A percentile compares a stretch with the other conserved stretches of the same genome.
Conservation (phyloP, 2,888 invertebrate species). For the Tetrapedia diversipes region DNA sequence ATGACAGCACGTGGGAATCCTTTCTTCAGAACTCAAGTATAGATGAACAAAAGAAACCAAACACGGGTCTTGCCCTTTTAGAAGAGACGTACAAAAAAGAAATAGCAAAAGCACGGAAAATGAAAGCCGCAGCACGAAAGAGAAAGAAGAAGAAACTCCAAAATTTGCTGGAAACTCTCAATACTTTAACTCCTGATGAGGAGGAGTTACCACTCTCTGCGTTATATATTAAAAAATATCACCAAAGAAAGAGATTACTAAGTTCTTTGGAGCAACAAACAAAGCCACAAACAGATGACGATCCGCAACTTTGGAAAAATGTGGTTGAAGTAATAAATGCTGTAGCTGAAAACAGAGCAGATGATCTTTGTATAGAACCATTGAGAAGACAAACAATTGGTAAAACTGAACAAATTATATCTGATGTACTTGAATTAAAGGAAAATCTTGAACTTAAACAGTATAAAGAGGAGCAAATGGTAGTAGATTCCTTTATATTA, state of each 20-base stretch:
- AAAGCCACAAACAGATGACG: constrained; percentile 24
- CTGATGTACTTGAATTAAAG: neutral
- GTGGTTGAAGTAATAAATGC: constrained; percentile 73
- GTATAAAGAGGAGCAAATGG: neutral
- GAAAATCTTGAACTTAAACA: neutral
- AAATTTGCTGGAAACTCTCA: constrained; percentile 9
- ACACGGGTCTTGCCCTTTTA: constrained; percentile 74
- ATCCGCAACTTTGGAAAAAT: constrained; percentile 63
- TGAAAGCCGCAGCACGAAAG: constrained; percentile 50
- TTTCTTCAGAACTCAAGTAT: constrained; percentile 39
- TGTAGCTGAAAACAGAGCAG: constrained; percentile 65
- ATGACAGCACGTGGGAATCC: constrained; percentile 78
- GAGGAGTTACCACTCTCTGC: constrained; percentile 60
- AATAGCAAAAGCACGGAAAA: constrained; percentile 58
- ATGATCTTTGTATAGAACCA: constrained; percentile 29
- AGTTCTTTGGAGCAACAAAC: constrained; percentile 27
- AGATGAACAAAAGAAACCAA: constrained; percentile 46
- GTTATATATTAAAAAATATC: constrained; percentile 52
- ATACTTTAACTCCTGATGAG: constrained; percentile 61
- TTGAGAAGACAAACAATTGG: neutral
- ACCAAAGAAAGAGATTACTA: constrained; percentile 36
- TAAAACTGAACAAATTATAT: neutral
- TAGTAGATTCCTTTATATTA: neutral
- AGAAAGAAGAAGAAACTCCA: constrained; percentile 60
- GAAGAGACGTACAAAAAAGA: constrained; percentile 77